Percentiles rank a stretch among this genome's conserved stretches.
phyloP scores from a whole-genome alignment of 2,888 invertebrate species.

The Tetramorium bicarinatum region DNA sequence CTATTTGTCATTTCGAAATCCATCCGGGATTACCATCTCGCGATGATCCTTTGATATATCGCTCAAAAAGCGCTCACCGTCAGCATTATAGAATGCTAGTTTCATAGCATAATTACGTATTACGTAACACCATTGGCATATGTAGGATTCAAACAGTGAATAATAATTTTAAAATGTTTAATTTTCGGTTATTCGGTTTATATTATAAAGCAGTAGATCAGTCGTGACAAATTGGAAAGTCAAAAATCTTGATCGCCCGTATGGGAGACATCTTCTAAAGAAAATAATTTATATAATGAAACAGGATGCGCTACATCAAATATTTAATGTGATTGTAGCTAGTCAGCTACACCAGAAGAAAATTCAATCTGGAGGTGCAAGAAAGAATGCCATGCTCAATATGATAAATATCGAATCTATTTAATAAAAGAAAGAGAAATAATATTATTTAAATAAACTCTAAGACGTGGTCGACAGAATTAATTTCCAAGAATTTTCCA shows the following conservation, averaged over 20 bases:
- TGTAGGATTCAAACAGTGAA: constrained; percentile 10
- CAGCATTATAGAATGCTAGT: not conserved
- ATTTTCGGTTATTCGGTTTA: not conserved
- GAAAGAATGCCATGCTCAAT: constrained; percentile 76
- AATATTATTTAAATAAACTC: constrained; percentile 30
- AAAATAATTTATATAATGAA: constrained; percentile 51
- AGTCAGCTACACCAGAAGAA: constrained; percentile 69
- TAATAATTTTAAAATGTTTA: not conserved
- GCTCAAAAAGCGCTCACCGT: not conserved
- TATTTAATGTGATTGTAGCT: constrained; percentile 77
- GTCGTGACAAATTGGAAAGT: not conserved
- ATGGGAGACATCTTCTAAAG: constrained; percentile 13
- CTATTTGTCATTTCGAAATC: constrained; percentile 12
- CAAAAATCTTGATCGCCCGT: constrained; percentile 3
- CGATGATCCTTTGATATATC: constrained; percentile 10
- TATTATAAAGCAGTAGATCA: not conserved
- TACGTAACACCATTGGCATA: not conserved
- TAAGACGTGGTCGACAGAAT: not conserved
- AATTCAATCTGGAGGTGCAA: constrained; percentile 69
- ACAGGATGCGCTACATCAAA: constrained; percentile 76
- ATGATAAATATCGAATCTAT: constrained; percentile 24
- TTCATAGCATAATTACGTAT: constrained; percentile 1
- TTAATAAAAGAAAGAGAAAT: constrained; percentile 28
- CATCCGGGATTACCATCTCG: not conserved
- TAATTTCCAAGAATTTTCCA: constrained; percentile 42